These are phyloP conservation scores for Eupelmus urozonus DNA, from an alignment of 2,888 invertebrate species.

Conservation along the genomic window DNA sequence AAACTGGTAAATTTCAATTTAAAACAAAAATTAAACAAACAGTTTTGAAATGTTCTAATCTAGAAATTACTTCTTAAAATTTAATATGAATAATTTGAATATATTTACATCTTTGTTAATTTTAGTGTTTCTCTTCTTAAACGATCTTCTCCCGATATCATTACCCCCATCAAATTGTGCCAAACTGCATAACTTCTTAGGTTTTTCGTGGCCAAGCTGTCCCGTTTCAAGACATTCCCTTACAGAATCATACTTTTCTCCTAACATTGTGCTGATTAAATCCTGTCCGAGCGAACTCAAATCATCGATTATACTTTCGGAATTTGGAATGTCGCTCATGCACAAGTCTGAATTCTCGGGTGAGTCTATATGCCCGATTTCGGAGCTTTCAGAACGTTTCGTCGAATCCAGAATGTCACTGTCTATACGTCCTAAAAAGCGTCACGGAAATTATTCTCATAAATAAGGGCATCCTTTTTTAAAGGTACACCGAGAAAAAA, in stretches of 20 bases:
- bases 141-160: slow-evolving; percentile 89
- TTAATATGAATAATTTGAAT: not conserved
- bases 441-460: slow-evolving; percentile 68
- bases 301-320: slow-evolving; percentile 89
- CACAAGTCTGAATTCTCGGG: slow-evolving; percentile 88
- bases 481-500: slow-evolving; percentile 43
- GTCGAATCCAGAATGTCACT: slow-evolving; percentile 74
- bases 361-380: slow-evolving; percentile 89
- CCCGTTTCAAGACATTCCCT: slow-evolving; percentile 80
- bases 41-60: not conserved
- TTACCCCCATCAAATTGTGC: slow-evolving; percentile 91
- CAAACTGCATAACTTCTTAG: slow-evolving; percentile 86
- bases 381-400: slow-evolving; percentile 69
- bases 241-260: slow-evolving; percentile 81
- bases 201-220: slow-evolving; percentile 78
- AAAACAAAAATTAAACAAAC: slow-evolving; percentile 11
- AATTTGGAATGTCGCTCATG: slow-evolving; percentile 85
- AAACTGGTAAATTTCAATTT: too few species aligned
- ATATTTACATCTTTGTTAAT: slow-evolving; percentile 64
- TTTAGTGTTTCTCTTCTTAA: slow-evolving; percentile 78
- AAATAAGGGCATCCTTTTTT: slow-evolving; percentile 19
- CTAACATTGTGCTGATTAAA: slow-evolving; percentile 83
- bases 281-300: slow-evolving; percentile 86
- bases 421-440: slow-evolving; percentile 71
- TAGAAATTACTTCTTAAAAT: not conserved